Conservation (phyloP, 2,113 vertebrate genomes). For the Coreoperca whiteheadi region DNA sequence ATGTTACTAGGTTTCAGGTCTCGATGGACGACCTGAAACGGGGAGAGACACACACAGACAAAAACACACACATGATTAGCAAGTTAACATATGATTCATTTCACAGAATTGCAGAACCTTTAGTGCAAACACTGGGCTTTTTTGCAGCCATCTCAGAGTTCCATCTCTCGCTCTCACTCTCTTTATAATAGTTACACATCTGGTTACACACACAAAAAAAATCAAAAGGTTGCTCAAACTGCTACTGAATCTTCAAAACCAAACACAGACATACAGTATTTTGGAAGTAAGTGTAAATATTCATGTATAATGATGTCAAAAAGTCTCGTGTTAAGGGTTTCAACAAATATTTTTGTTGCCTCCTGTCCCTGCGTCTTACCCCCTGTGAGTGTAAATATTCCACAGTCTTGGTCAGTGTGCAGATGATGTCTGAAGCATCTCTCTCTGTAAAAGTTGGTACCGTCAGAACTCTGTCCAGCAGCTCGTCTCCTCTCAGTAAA, state of each 20-base stretch:
- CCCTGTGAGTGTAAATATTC: constrained; percentile 97
- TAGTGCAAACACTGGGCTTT: too few relatives aligned
- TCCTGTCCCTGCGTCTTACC: constrained; percentile 75
- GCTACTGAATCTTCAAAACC: neutral
- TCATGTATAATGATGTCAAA: neutral
- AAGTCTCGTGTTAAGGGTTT: neutral
- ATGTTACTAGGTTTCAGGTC: constrained; percentile 97
- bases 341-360: neutral
- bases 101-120: neutral
- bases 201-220: neutral
- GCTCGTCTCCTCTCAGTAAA: constrained; percentile 92
- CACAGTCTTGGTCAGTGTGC: constrained; percentile 91
- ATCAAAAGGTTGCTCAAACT: neutral
- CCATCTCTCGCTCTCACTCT: neutral
- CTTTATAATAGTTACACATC: neutral
- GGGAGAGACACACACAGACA: constrained; percentile 1
- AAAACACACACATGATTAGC: neutral
- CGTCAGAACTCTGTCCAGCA: constrained; percentile 91
- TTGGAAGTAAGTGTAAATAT: neutral
- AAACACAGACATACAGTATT: neutral
- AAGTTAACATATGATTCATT: neutral
- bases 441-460: constrained; percentile 91
- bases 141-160: too few relatives aligned
- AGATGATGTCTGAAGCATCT: constrained; percentile 92
- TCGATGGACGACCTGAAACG: constrained; percentile 92